phyloP scores from a whole-genome alignment of 2,797 vertebrate species.

The Molossus molossus region DNA sequence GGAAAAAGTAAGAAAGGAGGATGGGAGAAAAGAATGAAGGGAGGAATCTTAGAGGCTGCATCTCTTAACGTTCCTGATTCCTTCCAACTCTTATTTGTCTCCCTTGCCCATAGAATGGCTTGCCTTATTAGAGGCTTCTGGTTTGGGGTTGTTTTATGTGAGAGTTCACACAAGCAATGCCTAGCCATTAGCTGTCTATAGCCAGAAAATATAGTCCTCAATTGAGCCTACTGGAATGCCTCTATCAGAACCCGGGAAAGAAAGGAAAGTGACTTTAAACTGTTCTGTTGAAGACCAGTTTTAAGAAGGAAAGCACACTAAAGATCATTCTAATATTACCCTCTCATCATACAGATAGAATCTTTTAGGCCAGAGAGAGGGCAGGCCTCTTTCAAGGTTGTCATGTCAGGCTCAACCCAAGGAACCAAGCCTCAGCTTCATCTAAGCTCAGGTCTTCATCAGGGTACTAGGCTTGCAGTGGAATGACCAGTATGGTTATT shows the following conservation, averaged over 20 bases:
- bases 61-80: background rate
- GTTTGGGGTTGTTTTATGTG: background rate
- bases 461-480: conserved; percentile 45
- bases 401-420: background rate
- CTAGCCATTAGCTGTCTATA: background rate
- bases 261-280: background rate
- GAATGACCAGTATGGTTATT: background rate
- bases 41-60: background rate
- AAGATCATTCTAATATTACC: background rate
- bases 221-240: background rate
- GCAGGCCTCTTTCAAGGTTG: background rate
- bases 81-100: background rate
- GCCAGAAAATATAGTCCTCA: background rate
- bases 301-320: background rate
- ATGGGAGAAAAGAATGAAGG: background rate
- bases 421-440: background rate
- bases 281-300: background rate
- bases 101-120: background rate
- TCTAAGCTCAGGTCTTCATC: background rate
- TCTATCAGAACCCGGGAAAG: background rate
- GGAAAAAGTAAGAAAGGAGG: too few species aligned
- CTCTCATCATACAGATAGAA: background rate
- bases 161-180: background rate
- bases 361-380: background rate
- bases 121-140: background rate